Percentiles rank a stretch among this genome's conserved stretches.
phyloP scores from a whole-genome alignment of 2,797 vertebrate genomes.

The Epinephelus awoara region DNA sequence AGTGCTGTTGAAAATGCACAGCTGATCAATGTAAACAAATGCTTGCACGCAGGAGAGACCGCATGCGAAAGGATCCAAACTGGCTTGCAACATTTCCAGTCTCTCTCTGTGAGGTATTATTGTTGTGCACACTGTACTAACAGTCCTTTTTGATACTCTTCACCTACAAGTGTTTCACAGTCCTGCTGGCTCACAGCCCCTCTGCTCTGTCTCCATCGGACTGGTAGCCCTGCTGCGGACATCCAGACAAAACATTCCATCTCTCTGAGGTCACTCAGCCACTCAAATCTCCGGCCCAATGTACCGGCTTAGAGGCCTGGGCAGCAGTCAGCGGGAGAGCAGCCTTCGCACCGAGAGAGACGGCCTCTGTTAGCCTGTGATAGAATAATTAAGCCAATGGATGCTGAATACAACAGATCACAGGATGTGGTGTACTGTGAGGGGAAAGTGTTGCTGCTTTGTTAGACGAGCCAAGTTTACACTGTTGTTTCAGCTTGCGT shows the following conservation, averaged over 20 bases:
- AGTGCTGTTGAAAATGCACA: conserved; percentile 1
- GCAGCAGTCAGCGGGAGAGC: conserved; percentile 68
- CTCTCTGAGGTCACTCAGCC: conserved; percentile 80
- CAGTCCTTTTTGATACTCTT: conserved; percentile 11
- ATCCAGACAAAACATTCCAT: conserved; percentile 85
- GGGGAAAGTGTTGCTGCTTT: not conserved
- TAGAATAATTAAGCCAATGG: conserved; percentile 55
- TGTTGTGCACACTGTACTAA: not conserved
- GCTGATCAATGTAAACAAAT: conserved; percentile 18
- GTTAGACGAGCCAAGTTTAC: not conserved
- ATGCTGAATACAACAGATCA: conserved; percentile 42
- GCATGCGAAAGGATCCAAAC: not conserved
- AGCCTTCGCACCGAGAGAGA: conserved; percentile 39
- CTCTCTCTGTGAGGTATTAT: not conserved
- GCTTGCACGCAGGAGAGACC: not conserved
- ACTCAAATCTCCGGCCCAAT: conserved; percentile 79
- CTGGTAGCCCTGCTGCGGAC: conserved; percentile 68
- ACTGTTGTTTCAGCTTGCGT: not conserved
- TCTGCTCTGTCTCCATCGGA: conserved; percentile 48
- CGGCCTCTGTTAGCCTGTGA: conserved; percentile 29
- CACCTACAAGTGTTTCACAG: conserved; percentile 29
- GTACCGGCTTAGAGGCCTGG: conserved; percentile 72
- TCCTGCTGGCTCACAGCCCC: conserved; percentile 24
- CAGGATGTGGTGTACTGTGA: conserved; percentile 14
- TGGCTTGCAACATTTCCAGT: conserved; percentile 4